Conservation (phyloP, 2,113 vertebrate species). For the Megaceryle maxima region DNA sequence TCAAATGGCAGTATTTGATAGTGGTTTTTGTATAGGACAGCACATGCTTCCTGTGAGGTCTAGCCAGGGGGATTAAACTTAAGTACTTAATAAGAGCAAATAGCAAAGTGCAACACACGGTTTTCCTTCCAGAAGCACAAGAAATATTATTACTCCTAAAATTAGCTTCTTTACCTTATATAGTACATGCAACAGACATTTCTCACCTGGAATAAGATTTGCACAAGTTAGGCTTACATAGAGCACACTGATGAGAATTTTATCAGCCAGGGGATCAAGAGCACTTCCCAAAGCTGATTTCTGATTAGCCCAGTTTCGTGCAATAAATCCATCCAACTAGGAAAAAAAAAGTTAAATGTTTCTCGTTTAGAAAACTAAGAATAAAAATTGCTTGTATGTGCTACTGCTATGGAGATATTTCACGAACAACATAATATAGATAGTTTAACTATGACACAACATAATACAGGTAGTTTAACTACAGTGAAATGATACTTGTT, state of each 20-base stretch:
- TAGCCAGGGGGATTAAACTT: not conserved
- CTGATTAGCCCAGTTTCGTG: constrained; percentile 94
- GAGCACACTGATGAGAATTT: constrained; percentile 96
- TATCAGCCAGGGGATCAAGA: constrained; percentile 96
- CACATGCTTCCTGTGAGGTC: not conserved
- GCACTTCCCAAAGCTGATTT: constrained; percentile 97
- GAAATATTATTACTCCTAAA: not conserved
- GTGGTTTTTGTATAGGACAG: rapidly evolving
- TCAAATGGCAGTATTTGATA: not conserved
- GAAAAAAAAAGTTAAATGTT: constrained; percentile 25
- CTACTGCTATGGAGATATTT: not conserved
- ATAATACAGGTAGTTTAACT: too few relatives aligned
- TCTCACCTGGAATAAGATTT: constrained; percentile 94
- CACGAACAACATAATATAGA: not conserved
- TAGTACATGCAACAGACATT: rapidly evolving
- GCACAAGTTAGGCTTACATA: constrained; percentile 94
- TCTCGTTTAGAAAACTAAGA: not conserved
- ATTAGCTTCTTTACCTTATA: not conserved
- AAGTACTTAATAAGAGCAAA: not conserved
- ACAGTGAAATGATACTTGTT: not conserved
- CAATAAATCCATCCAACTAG: constrained; percentile 96
- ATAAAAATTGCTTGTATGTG: rapidly evolving
- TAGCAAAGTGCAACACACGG: not conserved
- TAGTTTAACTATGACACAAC: too few relatives aligned
- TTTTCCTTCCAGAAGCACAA: not conserved